phyloP scores from a whole-genome alignment of 30 jellyfish, hydroid and myxozoan species.

The Cassiopea andromeda region DNA sequence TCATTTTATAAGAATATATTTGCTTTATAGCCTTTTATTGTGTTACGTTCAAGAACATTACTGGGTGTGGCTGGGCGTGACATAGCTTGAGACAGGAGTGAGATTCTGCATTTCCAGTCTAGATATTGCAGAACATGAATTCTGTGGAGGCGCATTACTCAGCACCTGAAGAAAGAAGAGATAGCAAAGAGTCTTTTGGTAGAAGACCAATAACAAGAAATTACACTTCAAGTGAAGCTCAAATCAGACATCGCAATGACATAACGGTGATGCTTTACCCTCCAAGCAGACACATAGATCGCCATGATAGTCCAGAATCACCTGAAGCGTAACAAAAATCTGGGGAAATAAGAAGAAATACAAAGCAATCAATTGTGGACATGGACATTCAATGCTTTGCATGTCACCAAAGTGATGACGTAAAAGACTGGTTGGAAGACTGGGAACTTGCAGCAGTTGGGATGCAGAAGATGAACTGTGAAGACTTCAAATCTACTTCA shows the following conservation, averaged over 20 bases:
- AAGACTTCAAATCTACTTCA: slow-evolving; percentile 16
- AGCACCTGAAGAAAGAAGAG: slow-evolving; percentile 22
- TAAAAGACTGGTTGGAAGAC: slow-evolving; percentile 20
- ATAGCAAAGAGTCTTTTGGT: slow-evolving; percentile 2
- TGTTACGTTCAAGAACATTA: slow-evolving; percentile 12
- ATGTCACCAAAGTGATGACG: slow-evolving; percentile 14
- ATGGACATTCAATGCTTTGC: slow-evolving; percentile 28
- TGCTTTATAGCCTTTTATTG: not conserved
- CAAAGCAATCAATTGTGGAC: slow-evolving; percentile 16
- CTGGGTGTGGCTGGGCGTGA: slow-evolving; percentile 33
- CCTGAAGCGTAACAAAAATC: slow-evolving; percentile 20
- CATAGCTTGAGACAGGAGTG: slow-evolving; percentile 26
- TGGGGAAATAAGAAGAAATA: slow-evolving; percentile 21
- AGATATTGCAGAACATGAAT: slow-evolving; percentile 14
- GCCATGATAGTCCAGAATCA: slow-evolving; percentile 10
- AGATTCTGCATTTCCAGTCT: slow-evolving; percentile 5
- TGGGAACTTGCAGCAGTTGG: slow-evolving; percentile 25
- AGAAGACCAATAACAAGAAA: slow-evolving; percentile 31
- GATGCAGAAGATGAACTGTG: slow-evolving; percentile 31
- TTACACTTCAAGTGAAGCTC: slow-evolving; percentile 18
- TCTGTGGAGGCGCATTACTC: slow-evolving; percentile 1
- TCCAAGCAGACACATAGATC: slow-evolving; percentile 20
- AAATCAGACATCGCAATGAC: slow-evolving; percentile 14
- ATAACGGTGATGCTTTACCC: slow-evolving; percentile 23
- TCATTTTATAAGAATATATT: not conserved